Evolutionary conservation across 2,113 vertebrate genomes (phyloP).

Genomic region (Megaleporinus macrocephalus): DNA sequence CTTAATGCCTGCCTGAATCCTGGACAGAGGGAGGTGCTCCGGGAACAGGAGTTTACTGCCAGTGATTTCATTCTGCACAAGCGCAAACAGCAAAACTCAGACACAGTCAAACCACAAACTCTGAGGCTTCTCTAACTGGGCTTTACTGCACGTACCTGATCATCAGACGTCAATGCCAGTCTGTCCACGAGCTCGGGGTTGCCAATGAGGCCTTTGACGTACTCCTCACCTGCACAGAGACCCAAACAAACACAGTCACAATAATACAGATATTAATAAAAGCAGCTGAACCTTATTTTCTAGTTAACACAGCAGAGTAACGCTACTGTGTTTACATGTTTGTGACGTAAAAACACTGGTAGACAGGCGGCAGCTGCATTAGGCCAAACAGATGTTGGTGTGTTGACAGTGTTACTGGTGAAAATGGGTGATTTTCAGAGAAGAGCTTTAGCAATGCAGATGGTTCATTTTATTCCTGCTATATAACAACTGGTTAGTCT

Average conservation of each 20-base stretch:
- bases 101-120: not conserved
- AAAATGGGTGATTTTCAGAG: too few species aligned
- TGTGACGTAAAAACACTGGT: too few species aligned
- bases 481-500: too few species aligned
- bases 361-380: too few species aligned
- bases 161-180: conserved; percentile 88
- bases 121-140: not conserved
- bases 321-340: too few species aligned
- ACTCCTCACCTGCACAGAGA: conserved; percentile 86
- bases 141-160: conserved; percentile 78
- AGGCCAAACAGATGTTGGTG: too few species aligned
- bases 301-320: too few species aligned
- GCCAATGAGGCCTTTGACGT: conserved; percentile 89
- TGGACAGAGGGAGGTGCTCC: conserved; percentile 93
- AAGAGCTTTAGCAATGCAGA: too few species aligned
- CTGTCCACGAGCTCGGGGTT: conserved; percentile 95
- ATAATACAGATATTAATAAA: not conserved
- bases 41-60: conserved; percentile 88
- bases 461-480: too few species aligned
- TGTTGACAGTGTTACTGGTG: too few species aligned
- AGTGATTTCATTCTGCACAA: conserved; percentile 86
- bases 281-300: too few species aligned
- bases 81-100: not conserved
- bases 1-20: conserved; percentile 93
- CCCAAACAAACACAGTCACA: not conserved